A percentile compares a stretch with the other conserved stretches of the same genome.
phyloP scores from a whole-genome alignment of 2,888 invertebrate species.

The Keiferia lycopersicella region DNA sequence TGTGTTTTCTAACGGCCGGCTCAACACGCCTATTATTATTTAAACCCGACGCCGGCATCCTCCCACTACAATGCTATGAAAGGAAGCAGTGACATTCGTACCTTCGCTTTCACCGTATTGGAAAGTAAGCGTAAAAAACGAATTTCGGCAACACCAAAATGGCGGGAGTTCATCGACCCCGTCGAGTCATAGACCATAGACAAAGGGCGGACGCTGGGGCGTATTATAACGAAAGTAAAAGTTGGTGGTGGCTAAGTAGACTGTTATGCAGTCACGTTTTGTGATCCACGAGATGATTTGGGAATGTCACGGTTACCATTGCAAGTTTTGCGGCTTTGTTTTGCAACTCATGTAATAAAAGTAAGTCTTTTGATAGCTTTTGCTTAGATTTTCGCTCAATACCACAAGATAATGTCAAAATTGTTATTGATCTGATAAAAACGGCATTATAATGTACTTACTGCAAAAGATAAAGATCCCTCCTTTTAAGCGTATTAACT shows the following conservation, averaged over 20 bases:
- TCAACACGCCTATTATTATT: conserved; percentile 65
- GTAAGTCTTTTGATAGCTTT: conserved; percentile 44
- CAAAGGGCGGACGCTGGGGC: conserved; percentile 60
- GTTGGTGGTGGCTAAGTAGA: conserved; percentile 51
- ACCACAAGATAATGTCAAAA: conserved; percentile 37
- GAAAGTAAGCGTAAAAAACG: conserved; percentile 81
- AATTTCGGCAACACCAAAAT: conserved; percentile 77
- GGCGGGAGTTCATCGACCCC: conserved; percentile 71
- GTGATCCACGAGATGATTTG: conserved; percentile 72
- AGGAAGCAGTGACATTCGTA: conserved; percentile 79
- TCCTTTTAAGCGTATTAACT: too few species aligned
- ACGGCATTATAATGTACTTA: background rate
- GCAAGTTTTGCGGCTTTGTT: conserved; percentile 50
- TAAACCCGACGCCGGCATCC: conserved; percentile 59
- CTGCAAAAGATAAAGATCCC: background rate
- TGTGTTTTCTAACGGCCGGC: conserved; percentile 54
- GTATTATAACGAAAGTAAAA: conserved; percentile 76
- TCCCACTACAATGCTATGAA: conserved; percentile 76
- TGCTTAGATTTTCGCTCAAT: conserved; percentile 46
- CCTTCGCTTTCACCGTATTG: conserved; percentile 80
- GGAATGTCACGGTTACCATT: conserved; percentile 76
- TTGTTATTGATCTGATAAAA: background rate
- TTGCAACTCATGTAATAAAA: too few species aligned
- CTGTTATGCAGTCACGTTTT: conserved; percentile 62
- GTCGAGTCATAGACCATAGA: conserved; percentile 65